Base-by-base conservation (phyloP, 2,888 invertebrate genomes). In the Andricus curvator region DNA sequence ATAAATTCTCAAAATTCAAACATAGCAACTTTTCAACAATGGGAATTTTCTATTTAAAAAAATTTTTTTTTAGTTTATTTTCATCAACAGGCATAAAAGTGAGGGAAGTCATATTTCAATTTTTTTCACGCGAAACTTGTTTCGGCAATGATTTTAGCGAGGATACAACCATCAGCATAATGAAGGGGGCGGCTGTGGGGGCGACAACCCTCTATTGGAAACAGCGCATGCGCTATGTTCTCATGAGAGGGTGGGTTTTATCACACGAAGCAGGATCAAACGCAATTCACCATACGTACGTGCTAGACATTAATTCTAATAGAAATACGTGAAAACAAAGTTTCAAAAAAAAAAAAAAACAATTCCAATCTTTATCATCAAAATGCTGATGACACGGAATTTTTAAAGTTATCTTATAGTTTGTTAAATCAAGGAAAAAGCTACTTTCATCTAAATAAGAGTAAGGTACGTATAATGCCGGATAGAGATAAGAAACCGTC, bases 161-260 rank as follows among this genome's bases (percentile, higher is more conserved):
- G 78, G 80, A 62, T 60, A 37, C 6, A 37, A 81, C 81, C 70
- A 70, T 68, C 80, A 78, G 79, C 25, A 77, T 82, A 82, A 82
- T 77, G 81, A 80, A 83, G 83, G 80, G 81, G 81, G 80, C 83
- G 83, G 81, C 81, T 81, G 81, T 81, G 83, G 80, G 81, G 80
- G 80, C 83, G 83, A 83, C 81, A 83, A 83, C 83, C 83, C 83
- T 78, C 80, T 65, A 76, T 68, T 33, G 22, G 78, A 41, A 60
- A 56, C 60, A 60, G 64, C 81, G 83, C 83, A 83, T 77, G 83
- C 83, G 81, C 67, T 41, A 62, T 60, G 62, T 68, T 68, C 60
- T 60, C n/a, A 68, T 48, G 20, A 78, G 67, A 80, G 83, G 83
- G 81, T 83, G 83, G 81, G 60, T 81, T 51, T 81, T 70, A 79